Evolutionary conservation across 2,113 vertebrate genomes (phyloP), one percentile per base, ranked within the genome.

Genomic region (cat (Felis catus)): DNA sequence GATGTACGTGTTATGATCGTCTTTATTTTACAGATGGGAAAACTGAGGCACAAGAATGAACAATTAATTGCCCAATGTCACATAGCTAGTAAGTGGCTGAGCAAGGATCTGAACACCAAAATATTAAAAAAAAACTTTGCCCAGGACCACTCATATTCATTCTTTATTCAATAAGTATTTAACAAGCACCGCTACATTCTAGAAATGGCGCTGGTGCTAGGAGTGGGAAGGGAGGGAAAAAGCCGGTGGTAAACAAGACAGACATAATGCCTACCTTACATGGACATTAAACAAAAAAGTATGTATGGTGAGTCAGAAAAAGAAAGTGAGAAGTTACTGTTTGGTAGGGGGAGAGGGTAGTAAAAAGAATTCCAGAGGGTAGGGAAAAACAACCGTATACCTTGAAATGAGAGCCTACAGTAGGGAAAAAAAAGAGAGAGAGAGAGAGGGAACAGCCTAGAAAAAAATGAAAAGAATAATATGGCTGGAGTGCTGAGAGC

Each of bases 391-490:
- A 55, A 51, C 39, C 51, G 21, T 61, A 80, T 70, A 51, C 78
- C 41, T 66, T 61, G 36, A 88, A 51, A 63, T 86, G 9, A 97
- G 8, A 93, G 58, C 33, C 61, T 92, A 29, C 2, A 51, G 21
- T 16, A 79, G 78, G 12, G 6, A 19, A 29, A 19, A 63, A 14
- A 36, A 3, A 36, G 36, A 36, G 36, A 36, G 53, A 45, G 45
- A 45, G 45, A 45, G 18, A 84, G 45, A 55, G 25, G 41, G 12
- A 55, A 68, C 51, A 51, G 13, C 3, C 68, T 82, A 3, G 25
- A 79, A 90, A 93, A 94, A 81, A 16, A 87, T 21, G 51, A 94
- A 76, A 70, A 70, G 65, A 96, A 27, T 63, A 73, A 92, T n/a
- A 81, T 41, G 65, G 36, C 29, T 66, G 29, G 18, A 93, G 71